Conservation (phyloP, 2,113 vertebrate species). For the Mellivora capensis region DNA sequence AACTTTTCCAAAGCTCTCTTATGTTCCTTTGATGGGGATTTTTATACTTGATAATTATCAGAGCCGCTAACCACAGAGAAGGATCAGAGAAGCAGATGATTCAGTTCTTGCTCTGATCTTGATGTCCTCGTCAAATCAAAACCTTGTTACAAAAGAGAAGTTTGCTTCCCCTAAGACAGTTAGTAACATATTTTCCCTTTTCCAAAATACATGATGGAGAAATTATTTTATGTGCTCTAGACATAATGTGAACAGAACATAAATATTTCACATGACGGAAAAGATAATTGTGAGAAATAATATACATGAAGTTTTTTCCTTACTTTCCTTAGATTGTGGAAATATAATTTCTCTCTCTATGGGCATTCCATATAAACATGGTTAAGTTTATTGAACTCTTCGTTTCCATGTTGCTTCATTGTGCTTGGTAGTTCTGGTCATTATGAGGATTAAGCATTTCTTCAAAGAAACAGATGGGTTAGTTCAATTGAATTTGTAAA, state of each 20-base stretch:
- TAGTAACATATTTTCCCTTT: conserved; percentile 26
- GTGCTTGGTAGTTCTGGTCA: conserved; percentile 55
- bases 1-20: not conserved
- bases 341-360: conserved; percentile 53
- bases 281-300: conserved; percentile 41
- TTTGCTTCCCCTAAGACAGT: not conserved
- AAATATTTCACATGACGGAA: conserved; percentile 27
- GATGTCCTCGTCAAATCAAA: conserved; percentile 41
- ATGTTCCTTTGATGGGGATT: conserved; percentile 44
- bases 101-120: conserved; percentile 49
- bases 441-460: conserved; percentile 55
- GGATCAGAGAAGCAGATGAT: conserved; percentile 42
- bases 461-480: conserved; percentile 58
- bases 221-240: conserved; percentile 12
- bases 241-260: conserved; percentile 37
- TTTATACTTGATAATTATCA: conserved; percentile 64
- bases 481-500: conserved; percentile 17
- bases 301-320: not conserved
- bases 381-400: conserved; percentile 48
- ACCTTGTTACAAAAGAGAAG: conserved; percentile 39
- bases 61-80: conserved; percentile 51
- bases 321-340: conserved; percentile 29
- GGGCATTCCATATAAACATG: conserved; percentile 44
- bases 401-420: conserved; percentile 50
- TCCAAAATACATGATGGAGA: conserved; percentile 4